These are phyloP conservation scores for Drosophila paramelanica DNA, from an alignment of 2,888 invertebrate species.

Conservation along the genomic window DNA sequence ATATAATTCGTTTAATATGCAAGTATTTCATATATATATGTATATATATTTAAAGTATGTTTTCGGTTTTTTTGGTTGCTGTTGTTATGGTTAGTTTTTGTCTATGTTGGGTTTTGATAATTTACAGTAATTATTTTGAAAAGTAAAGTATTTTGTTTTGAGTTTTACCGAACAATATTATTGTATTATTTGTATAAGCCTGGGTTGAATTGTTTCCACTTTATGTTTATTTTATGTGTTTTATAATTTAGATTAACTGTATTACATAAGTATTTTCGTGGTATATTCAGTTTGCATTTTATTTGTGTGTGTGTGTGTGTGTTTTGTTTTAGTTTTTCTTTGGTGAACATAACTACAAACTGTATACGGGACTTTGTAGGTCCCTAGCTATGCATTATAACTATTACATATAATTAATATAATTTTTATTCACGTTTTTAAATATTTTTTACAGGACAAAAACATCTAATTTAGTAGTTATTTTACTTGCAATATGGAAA, in stretches of 20 bases:
- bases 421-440: constrained; percentile 61
- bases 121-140: constrained; percentile 73
- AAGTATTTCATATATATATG: constrained; percentile 63
- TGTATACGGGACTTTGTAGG: constrained; percentile 52
- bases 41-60: constrained; percentile 64
- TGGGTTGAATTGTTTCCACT: constrained; percentile 30
- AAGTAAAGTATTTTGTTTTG: constrained; percentile 63
- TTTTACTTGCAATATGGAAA: constrained; percentile 73
- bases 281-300: constrained; percentile 65
- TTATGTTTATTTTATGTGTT: constrained; percentile 9
- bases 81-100: constrained; percentile 61
- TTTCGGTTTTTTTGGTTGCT: constrained; percentile 57
- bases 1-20: constrained; percentile 79
- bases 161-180: constrained; percentile 64
- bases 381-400: constrained; percentile 69
- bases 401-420: constrained; percentile 58
- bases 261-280: constrained; percentile 73
- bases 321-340: constrained; percentile 28
- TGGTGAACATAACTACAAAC: constrained; percentile 79
- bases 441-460: constrained; percentile 84
- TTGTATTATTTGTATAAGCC: constrained; percentile 51
- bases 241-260: constrained; percentile 76
- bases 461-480: constrained; percentile 82
- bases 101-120: constrained; percentile 53
- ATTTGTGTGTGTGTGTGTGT: constrained; percentile 42